Evolutionary conservation across 2,888 invertebrate genomes (phyloP).

Genomic region (Chouioia cunea): DNA sequence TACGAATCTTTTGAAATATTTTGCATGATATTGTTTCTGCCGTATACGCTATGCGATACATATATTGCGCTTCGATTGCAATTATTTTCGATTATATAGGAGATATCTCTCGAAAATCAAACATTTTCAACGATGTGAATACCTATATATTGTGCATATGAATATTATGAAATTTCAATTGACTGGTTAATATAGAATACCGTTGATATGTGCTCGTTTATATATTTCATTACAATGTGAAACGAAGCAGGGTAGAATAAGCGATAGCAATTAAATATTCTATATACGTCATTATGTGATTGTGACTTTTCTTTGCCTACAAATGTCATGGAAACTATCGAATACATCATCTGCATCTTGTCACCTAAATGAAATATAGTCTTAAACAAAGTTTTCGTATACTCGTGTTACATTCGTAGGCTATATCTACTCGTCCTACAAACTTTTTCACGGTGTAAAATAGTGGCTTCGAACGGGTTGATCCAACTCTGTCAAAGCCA

Average conservation of each 20-base stretch:
- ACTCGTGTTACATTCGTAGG: no score
- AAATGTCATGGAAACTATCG: not conserved
- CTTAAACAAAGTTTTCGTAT: no score
- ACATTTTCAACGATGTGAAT: not conserved
- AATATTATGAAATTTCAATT: not conserved
- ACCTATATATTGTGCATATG: not conserved
- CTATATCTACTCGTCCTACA: no score
- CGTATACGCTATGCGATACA: no score
- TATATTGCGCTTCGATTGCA: no score
- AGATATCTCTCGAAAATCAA: not conserved
- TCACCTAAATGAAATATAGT: not conserved
- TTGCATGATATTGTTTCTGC: no score
- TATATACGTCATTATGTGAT: not conserved
- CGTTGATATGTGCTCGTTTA: not conserved
- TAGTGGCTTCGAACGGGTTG: no score
- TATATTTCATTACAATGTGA: not conserved
- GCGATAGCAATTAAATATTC: constrained; percentile 2
- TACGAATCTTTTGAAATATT: no score
- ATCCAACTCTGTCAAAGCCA: not conserved
- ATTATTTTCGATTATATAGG: not conserved
- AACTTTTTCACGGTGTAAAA: no score
- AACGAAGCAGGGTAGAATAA: constrained; percentile 27
- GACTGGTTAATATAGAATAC: not conserved
- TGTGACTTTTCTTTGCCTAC: not conserved
- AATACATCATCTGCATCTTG: no score